phyloP scores from a whole-genome alignment of 64 coral and sea anemone species.

The Dendrophyllia cribrosa region DNA sequence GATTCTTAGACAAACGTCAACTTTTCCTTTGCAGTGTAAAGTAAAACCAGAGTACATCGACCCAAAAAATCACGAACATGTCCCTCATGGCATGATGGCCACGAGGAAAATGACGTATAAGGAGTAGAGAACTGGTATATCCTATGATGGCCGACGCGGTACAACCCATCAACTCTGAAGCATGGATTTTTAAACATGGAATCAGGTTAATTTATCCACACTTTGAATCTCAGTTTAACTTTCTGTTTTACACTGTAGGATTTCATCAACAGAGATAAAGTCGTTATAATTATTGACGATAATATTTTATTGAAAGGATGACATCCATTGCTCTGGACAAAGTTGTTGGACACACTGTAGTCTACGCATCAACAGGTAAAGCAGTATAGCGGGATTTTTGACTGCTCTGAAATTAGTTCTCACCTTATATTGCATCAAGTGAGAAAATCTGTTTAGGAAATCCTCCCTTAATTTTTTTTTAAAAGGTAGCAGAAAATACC shows the following conservation, averaged over 20 bases:
- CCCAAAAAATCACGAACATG: not conserved
- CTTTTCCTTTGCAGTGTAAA: constrained; percentile 20
- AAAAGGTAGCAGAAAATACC: no score
- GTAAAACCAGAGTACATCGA: constrained; percentile 22
- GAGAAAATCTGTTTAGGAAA: no score
- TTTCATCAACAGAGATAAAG: no score
- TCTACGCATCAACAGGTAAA: constrained; percentile 48
- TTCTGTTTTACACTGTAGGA: no score
- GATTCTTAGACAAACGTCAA: no score
- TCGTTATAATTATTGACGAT: no score
- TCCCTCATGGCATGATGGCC: constrained; percentile 60
- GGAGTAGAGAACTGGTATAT: not conserved
- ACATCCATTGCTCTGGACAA: constrained; percentile 19
- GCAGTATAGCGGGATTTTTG: no score
- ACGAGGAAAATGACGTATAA: constrained; percentile 9
- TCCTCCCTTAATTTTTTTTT: no score
- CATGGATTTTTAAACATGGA: constrained; percentile 24
- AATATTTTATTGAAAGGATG: not conserved
- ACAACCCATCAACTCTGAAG: constrained; percentile 20
- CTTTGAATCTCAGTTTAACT: no score
- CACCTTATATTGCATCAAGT: no score
- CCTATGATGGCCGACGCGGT: not conserved
- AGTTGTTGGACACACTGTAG: not conserved
- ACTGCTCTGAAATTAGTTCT: no score
- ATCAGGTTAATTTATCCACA: not conserved